phyloP scores from a whole-genome alignment of 1,140 invertebrate species.

The Drosophila malerkotliana region DNA sequence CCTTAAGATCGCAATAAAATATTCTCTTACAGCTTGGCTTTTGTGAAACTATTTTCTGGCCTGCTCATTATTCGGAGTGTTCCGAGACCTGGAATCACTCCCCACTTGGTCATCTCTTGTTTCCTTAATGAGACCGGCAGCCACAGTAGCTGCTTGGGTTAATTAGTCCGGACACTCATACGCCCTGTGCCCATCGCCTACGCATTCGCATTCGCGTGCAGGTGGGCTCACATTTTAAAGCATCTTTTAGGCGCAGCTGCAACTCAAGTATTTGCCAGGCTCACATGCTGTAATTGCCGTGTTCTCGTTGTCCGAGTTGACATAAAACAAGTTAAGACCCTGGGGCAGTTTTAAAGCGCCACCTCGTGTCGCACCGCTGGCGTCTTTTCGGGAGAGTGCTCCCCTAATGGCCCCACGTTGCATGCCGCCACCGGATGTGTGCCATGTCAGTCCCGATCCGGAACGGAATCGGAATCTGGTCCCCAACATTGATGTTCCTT shows the following conservation, averaged over 20 bases:
- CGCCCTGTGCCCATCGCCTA: slow-evolving; percentile 4
- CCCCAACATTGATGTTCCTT: slow-evolving; percentile 60
- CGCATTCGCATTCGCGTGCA: background rate
- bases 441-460: slow-evolving; percentile 16
- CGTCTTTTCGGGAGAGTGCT: slow-evolving; percentile 37
- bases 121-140: slow-evolving; percentile 52
- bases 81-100: slow-evolving; percentile 34
- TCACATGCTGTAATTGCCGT: slow-evolving; percentile 65
- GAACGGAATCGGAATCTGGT: slow-evolving; percentile 14
- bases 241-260: slow-evolving; percentile 74
- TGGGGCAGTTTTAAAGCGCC: slow-evolving; percentile 72
- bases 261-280: slow-evolving; percentile 61
- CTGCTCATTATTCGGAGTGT: slow-evolving; percentile 12
- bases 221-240: slow-evolving; percentile 59
- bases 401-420: slow-evolving; percentile 52
- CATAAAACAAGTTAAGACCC: slow-evolving; percentile 72
- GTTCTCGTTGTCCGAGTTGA: slow-evolving; percentile 70
- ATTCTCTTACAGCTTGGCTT: slow-evolving; percentile 15
- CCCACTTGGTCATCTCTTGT: slow-evolving; percentile 56
- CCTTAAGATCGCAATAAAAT: slow-evolving; percentile 5
- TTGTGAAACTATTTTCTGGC: slow-evolving; percentile 11
- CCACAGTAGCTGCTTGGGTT: slow-evolving; percentile 36
- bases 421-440: slow-evolving; percentile 66
- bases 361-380: slow-evolving; percentile 36
- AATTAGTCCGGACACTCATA: slow-evolving; percentile 50